A percentile compares a stretch with the other conserved stretches of the same genome.
Evolutionary conservation across 2,113 vertebrate genomes (phyloP).

Genomic region (Aphyosemion australe): DNA sequence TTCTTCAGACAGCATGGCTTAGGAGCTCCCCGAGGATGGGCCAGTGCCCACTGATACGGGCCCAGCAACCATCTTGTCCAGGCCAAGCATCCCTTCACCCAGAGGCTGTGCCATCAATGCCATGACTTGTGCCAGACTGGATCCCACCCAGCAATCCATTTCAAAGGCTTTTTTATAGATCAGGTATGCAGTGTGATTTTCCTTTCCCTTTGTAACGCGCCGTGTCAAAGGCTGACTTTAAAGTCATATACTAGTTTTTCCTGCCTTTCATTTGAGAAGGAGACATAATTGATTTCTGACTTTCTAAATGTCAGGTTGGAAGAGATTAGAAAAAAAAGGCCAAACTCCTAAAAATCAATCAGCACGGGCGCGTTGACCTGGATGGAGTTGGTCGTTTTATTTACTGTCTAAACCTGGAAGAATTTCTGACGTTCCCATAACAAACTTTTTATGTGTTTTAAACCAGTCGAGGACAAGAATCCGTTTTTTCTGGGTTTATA

Average conservation of each 20-base stretch:
- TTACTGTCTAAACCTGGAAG: constrained; percentile 14
- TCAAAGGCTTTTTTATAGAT: constrained; percentile 81
- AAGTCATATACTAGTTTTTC: constrained; percentile 71
- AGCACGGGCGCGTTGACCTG: constrained; percentile 44
- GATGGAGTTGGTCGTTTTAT: constrained; percentile 37
- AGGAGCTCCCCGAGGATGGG: constrained; percentile 80
- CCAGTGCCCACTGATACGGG: constrained; percentile 79
- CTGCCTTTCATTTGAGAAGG: constrained; percentile 75
- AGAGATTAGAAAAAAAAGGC: constrained; percentile 60
- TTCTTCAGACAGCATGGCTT: constrained; percentile 83
- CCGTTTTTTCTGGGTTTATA: constrained; percentile 13
- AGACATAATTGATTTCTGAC: constrained; percentile 79
- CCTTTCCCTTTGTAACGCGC: constrained; percentile 81
- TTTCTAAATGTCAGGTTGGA: constrained; percentile 78
- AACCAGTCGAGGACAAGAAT: no score
- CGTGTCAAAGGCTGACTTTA: constrained; percentile 80
- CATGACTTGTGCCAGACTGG: constrained; percentile 80
- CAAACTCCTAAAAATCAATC: constrained; percentile 64
- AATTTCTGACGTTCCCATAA: no score
- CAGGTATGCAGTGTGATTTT: constrained; percentile 83
- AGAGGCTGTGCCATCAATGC: constrained; percentile 81
- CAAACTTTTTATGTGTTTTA: no score
- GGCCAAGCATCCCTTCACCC: constrained; percentile 80
- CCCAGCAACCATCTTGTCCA: constrained; percentile 77
- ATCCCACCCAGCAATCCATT: constrained; percentile 81